Conservation (phyloP, 2,113 vertebrate genomes). For the Oncorhynchus gorbuscha region DNA sequence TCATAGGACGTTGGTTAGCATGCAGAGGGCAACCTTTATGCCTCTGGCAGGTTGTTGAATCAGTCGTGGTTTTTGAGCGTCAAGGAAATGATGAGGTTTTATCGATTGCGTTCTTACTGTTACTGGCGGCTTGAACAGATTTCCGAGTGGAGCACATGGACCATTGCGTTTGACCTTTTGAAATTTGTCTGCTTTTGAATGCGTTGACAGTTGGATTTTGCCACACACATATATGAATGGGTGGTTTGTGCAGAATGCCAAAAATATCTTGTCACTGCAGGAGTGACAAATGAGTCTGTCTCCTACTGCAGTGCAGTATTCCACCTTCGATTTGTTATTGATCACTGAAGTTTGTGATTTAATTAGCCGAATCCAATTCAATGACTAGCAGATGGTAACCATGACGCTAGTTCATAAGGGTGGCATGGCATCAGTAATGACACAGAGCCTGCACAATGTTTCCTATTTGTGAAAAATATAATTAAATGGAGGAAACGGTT, state of each 20-base stretch:
- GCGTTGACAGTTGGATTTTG: not conserved
- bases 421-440: not conserved
- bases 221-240: not conserved
- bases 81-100: constrained; percentile 1
- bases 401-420: not conserved
- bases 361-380: not conserved
- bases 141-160: not conserved
- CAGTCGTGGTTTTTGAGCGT: not conserved
- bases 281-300: not conserved
- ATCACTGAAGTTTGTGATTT: not conserved
- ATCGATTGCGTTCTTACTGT: not conserved
- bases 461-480: constrained; percentile 11
- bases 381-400: not conserved
- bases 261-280: not conserved
- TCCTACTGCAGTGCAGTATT: not conserved
- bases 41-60: not conserved
- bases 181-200: constrained; percentile 4
- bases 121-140: constrained; percentile 12
- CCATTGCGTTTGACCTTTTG: not conserved
- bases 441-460: not conserved
- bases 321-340: not conserved
- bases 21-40: not conserved
- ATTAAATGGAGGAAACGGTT: constrained; percentile 16
- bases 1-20: not conserved
- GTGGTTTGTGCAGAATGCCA: constrained; percentile 8